These are phyloP conservation scores for Cyrtonyx montezumae DNA, from an alignment of 2,113 vertebrate genomes.

Conservation along the genomic window DNA sequence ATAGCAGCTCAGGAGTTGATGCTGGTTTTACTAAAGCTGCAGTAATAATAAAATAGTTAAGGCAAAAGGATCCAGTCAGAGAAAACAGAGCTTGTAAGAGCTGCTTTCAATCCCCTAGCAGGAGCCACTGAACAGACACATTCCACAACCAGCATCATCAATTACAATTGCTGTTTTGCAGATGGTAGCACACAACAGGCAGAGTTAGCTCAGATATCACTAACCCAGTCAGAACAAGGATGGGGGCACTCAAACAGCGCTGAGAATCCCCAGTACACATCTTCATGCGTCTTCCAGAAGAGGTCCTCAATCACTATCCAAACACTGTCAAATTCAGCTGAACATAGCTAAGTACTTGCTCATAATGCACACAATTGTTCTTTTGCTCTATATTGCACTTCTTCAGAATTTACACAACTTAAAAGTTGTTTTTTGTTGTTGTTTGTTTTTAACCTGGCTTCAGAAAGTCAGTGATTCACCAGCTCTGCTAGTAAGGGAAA, in stretches of 20 bases:
- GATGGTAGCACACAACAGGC: neutral
- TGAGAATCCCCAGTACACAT: neutral
- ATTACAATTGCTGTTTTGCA: neutral
- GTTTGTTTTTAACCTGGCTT: neutral
- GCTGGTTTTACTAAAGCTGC: neutral
- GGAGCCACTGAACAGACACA: neutral
- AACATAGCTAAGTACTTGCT: neutral
- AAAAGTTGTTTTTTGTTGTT: neutral
- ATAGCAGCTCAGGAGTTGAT: neutral
- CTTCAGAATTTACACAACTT: neutral
- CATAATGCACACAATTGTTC: fast-evolving
- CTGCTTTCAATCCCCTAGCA: neutral
- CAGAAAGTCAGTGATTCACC: neutral
- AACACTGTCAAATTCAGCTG: neutral
- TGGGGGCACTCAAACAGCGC: neutral
- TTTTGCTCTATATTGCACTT: neutral
- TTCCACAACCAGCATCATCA: neutral
- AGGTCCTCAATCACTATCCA: too few species aligned
- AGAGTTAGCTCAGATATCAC: neutral
- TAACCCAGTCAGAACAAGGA: neutral
- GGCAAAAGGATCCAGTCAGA: neutral
- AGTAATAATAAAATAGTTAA: neutral
- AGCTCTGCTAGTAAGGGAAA: neutral
- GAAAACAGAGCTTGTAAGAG: neutral
- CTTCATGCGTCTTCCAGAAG: neutral